These are phyloP conservation scores for Megalops atlanticus DNA, from an alignment of 2,113 vertebrate species.

Conservation along the genomic window DNA sequence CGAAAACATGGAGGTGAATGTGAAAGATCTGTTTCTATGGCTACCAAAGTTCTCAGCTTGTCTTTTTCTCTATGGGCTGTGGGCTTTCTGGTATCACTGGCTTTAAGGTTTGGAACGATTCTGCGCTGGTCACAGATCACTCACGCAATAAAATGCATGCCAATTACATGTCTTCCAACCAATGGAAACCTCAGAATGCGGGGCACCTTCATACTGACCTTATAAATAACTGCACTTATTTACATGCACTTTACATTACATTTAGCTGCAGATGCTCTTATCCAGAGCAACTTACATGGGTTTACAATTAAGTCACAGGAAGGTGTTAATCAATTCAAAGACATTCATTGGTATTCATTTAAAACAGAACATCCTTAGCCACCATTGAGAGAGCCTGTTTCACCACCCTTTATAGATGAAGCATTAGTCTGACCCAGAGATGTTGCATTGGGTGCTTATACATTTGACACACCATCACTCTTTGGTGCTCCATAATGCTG, in stretches of 20 bases:
- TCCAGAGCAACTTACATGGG: no score
- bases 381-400: background rate
- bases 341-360: no score
- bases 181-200: background rate
- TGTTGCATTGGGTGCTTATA: background rate
- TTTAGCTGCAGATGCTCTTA: no score
- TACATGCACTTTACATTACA: no score
- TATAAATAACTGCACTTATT: no score
- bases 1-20: background rate
- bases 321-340: no score
- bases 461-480: background rate
- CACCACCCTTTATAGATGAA: no score
- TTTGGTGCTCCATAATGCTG: no score
- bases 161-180: background rate
- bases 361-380: background rate
- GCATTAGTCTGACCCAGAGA: no score
- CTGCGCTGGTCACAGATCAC: background rate
- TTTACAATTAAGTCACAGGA: no score
- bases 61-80: background rate
- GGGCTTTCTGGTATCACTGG: background rate
- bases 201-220: no score
- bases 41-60: conserved; percentile 23
- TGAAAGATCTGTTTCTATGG: conserved; percentile 31
- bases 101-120: background rate
- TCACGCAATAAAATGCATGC: background rate